Base-by-base conservation (phyloP, 1,140 invertebrate species). In the Cherax quadricarinatus region DNA sequence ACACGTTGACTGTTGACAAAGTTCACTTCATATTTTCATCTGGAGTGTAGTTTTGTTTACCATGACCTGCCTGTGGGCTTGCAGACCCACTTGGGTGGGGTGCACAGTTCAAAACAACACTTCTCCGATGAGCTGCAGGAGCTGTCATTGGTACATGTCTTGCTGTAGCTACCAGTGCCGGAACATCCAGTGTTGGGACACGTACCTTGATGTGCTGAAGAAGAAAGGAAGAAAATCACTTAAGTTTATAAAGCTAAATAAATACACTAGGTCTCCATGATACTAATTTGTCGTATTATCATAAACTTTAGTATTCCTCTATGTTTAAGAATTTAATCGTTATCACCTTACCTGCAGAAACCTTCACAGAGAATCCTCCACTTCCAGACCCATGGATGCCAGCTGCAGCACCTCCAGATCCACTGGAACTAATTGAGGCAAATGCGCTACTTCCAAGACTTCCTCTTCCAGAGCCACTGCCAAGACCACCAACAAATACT, bases 391-490 rank as follows among this genome's bases (percentile, higher is more conserved):
- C 62, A 66, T 18, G 18, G 62, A 10, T 41, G 30, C 30, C 30
- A 41, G 30, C 24, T 75, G 30, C 60, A 18, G 83, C 18, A 48
- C 60, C 30, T 18, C 83, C 62, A 70, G 53, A 30, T 48, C 83
- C 83, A 49, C 4, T 24, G 30, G 9, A 18, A 9, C 83, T 60
- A 4, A 16, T 18, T 30, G n/a, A 30, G 3, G 60, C 83, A 41
- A 49, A 30, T n/a, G 24, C 30, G 2, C 24, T 10, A 16, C 9
- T 10, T 1, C 62, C 62, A 66, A 66, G 62, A 21, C 62, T 21
- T 66, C 62, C 62, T 16, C 62, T 21, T 66, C 62, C 62, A 18
- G 62, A 66, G 18, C 82, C 82, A 66, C 82, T 60, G 57, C 82
- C 82, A 24, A 48, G 57, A 16, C 57, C 57, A 10, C 57, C 57